Base-by-base conservation (phyloP, 2,113 vertebrate species). In the Oceanites oceanicus region DNA sequence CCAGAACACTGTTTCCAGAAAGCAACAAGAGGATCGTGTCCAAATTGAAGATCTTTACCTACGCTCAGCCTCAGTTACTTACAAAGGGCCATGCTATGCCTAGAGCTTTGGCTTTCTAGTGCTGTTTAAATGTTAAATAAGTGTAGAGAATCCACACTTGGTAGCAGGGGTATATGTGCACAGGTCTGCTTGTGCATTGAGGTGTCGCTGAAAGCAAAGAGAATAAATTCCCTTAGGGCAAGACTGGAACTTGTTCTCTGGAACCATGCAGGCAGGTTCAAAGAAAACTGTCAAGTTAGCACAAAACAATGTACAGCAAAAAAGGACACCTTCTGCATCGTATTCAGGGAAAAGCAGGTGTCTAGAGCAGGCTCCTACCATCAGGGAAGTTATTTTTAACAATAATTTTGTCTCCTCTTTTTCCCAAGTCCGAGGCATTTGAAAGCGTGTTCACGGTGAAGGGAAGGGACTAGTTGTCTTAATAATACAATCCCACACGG, bases 121-220 rank as follows among this genome's bases (percentile, higher is more conserved):
- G 42, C n/a, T 9, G 7, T 12, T 63, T 27, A 30, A 58, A 55
- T 15, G 22, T 47, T 11, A 7, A 44, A n/a, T 22, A 40, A 0
- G 1, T 8, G 15, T 10, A 32, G 25, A 53, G 45, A 42, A 42
- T 13, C 38, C 27, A 4, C 8, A 0, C 49, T 9, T 55, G 50
- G 20, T 36, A 26, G 10, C 1, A 1, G 47, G 19, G 17, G 27
- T 3, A 34, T 11, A 5, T 0, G 0, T 15, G 38, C 56, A n/a
- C 10, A 1, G 1, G 0, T 44, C 38, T 62, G 50, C 23, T 40
- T 13, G 13, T 11, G 59, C 8, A 1, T 15, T 72, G 19, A 9
- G 34, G 59, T 67, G 26, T 50, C 22, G 4, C 40, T 44, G 45
- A 49, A 45, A 62, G 59, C 19, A 12, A 49, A 30, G 42, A 58